These are phyloP conservation scores for Phyllotis vaccarum DNA, from an alignment of 2,797 vertebrate genomes.

Conservation along the genomic window DNA sequence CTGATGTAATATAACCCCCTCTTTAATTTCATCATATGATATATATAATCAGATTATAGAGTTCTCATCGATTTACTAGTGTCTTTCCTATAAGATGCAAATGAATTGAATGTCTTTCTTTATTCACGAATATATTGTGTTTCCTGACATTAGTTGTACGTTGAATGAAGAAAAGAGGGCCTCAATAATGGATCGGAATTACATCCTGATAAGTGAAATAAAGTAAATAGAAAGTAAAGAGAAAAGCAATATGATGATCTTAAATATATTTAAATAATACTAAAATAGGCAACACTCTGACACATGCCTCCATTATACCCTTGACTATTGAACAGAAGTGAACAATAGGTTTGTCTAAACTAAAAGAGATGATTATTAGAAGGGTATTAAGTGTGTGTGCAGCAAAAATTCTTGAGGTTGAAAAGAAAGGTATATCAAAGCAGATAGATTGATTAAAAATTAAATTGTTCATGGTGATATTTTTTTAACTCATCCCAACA, in stretches of 20 bases:
- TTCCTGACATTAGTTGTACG: background rate
- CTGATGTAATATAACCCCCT: background rate
- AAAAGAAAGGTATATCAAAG: background rate
- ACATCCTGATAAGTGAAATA: background rate
- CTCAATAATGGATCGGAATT: background rate
- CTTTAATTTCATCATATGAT: background rate
- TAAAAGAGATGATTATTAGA: background rate
- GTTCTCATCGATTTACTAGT: background rate
- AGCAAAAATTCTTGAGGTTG: background rate
- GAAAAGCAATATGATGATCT: background rate
- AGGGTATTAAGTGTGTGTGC: background rate
- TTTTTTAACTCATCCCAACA: background rate
- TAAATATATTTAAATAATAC: background rate
- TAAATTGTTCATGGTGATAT: background rate
- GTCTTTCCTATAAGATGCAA: background rate
- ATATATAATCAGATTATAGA: background rate
- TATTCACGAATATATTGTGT: background rate
- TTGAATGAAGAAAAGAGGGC: background rate
- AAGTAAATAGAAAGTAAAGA: background rate
- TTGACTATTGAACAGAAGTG: slow-evolving; percentile 1
- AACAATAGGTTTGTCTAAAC: background rate
- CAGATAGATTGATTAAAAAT: background rate
- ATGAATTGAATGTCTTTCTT: background rate
- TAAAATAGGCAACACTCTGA: background rate
- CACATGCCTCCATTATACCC: background rate